Conservation (phyloP, 2,888 invertebrate genomes). For the Sphaerophoria rueppellii region DNA sequence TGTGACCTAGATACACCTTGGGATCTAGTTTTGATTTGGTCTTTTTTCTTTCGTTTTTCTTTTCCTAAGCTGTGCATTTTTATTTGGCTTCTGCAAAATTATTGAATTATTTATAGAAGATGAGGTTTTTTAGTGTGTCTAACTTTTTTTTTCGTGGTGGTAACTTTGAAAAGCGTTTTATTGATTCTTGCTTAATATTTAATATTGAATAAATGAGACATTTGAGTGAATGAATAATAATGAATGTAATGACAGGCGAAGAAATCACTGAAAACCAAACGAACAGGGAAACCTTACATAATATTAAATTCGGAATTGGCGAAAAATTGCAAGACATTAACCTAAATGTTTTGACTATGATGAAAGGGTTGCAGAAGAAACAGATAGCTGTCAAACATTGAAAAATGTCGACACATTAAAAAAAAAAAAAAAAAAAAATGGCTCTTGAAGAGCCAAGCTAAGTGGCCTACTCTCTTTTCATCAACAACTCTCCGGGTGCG, state of each 20-base stretch:
- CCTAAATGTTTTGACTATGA: too few species aligned
- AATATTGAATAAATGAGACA: slow-evolving; percentile 32
- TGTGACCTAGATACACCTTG: slow-evolving; percentile 51
- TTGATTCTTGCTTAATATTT: slow-evolving; percentile 33
- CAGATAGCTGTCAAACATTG: too few species aligned
- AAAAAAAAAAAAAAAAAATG: too few species aligned
- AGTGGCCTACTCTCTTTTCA: too few species aligned
- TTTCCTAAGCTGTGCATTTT: neutral
- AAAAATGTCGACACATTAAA: too few species aligned
- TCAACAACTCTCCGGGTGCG: too few species aligned
- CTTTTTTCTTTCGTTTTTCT: neutral
- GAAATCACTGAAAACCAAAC: too few species aligned
- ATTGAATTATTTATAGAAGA: slow-evolving; percentile 29
- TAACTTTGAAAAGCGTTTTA: slow-evolving; percentile 34
- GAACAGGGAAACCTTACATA: too few species aligned
- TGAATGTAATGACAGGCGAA: slow-evolving; percentile 1
- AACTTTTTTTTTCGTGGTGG: slow-evolving; percentile 7
- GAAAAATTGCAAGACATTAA: too few species aligned
- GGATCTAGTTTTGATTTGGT: neutral
- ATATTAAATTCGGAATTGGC: too few species aligned
- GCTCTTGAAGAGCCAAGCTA: too few species aligned
- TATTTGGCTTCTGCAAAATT: slow-evolving; percentile 38
- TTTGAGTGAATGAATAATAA: slow-evolving; percentile 14
- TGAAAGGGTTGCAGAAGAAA: too few species aligned
- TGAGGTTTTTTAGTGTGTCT: slow-evolving; percentile 2